phyloP scores from a whole-genome alignment of 2,113 vertebrate genomes.

The Syngnathus scovelli region DNA sequence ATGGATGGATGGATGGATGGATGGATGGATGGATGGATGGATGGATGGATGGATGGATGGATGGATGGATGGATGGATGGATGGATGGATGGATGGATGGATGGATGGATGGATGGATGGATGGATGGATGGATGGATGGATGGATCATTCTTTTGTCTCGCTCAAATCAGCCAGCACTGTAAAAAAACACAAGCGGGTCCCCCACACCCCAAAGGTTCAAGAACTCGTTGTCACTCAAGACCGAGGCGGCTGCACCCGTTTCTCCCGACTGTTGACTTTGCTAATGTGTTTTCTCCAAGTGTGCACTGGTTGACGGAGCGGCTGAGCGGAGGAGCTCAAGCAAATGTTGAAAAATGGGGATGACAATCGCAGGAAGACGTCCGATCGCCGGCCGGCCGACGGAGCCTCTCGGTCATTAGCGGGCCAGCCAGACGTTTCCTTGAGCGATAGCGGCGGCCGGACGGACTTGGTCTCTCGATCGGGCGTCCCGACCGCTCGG shows the following conservation, averaged over 20 bases:
- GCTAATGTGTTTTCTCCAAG: neutral
- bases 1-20: no score
- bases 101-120: no score
- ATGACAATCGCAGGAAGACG: constrained; percentile 70
- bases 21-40: no score
- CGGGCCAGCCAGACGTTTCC: constrained; percentile 56
- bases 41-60: no score
- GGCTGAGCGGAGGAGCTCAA: constrained; percentile 15
- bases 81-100: no score
- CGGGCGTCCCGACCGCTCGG: constrained; percentile 27
- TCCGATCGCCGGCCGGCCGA: constrained; percentile 2
- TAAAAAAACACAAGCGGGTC: no score
- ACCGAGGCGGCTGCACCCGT: no score
- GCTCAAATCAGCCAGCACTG: no score
- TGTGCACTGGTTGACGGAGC: neutral
- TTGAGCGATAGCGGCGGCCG: constrained; percentile 34
- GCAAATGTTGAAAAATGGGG: constrained; percentile 26
- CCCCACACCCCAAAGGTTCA: no score
- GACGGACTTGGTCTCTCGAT: constrained; percentile 23
- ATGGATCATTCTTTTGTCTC: neutral
- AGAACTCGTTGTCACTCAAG: no score
- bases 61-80: no score
- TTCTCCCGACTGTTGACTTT: neutral
- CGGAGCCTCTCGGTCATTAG: constrained; percentile 26
- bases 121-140: no score